A percentile compares a stretch with the other conserved stretches of the same genome.
Evolutionary conservation across 1,140 invertebrate species (phyloP).

Genomic region (Bombus haemorrhoidalis): DNA sequence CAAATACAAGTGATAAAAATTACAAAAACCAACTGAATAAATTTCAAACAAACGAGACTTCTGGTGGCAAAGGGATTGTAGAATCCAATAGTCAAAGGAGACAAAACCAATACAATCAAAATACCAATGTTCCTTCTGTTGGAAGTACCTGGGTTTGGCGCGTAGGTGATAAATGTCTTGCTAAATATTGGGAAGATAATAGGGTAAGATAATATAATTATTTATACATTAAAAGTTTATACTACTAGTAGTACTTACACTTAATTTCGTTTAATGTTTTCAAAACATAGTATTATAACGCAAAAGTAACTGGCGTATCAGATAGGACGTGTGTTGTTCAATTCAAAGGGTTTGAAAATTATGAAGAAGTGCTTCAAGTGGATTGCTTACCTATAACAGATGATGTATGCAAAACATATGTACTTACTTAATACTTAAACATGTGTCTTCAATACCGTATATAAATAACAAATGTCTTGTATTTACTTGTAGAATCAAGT

Average conservation of each 20-base stretch:
- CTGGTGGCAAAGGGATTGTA: constrained; percentile 46
- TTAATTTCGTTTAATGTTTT: constrained; percentile 22
- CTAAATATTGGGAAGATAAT: constrained; percentile 96
- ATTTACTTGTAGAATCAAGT: constrained; percentile 27
- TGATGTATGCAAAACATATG: constrained; percentile 66
- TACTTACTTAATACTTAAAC: neutral
- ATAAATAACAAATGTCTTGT: neutral
- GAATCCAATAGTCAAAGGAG: constrained; percentile 66
- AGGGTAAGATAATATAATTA: constrained; percentile 84
- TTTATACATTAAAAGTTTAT: neutral
- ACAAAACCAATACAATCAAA: constrained; percentile 69
- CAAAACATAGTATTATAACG: constrained; percentile 91
- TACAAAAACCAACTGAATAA: constrained; percentile 69
- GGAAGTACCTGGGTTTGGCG: constrained; percentile 85
- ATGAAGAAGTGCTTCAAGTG: constrained; percentile 92
- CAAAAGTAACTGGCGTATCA: constrained; percentile 90
- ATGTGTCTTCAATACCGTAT: neutral
- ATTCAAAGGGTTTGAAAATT: constrained; percentile 94
- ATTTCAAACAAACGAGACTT: constrained; percentile 64
- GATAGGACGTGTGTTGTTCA: constrained; percentile 91
- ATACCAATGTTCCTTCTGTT: constrained; percentile 50
- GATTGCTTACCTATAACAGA: constrained; percentile 89
- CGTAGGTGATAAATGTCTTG: constrained; percentile 91
- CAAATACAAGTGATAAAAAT: constrained; percentile 72
- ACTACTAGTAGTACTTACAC: neutral